Evolutionary conservation across 2,113 vertebrate genomes (phyloP).

Genomic region (Mustelus asterias): DNA sequence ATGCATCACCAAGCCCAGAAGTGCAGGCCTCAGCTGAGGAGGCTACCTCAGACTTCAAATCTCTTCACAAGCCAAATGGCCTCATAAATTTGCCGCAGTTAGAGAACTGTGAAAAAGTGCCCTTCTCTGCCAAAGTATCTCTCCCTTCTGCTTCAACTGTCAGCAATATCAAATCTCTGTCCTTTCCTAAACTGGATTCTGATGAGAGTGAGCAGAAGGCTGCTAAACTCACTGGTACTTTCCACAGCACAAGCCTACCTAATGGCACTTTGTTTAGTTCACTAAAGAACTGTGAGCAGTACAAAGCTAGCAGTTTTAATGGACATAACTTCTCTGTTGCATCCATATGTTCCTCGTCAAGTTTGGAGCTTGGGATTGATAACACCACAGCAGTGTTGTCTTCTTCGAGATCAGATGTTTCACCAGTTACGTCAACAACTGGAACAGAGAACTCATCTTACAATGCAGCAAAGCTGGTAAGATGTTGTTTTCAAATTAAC

Average conservation of each 20-base stretch:
- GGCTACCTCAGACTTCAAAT: slow-evolving; percentile 61
- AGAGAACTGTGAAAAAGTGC: slow-evolving; percentile 68
- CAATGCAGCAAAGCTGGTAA: slow-evolving; percentile 55
- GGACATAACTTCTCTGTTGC: slow-evolving; percentile 49
- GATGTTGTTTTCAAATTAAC: not conserved
- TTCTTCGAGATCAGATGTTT: slow-evolving; percentile 52
- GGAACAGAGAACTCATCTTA: slow-evolving; percentile 56
- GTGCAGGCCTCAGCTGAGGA: slow-evolving; percentile 59
- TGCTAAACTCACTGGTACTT: slow-evolving; percentile 55
- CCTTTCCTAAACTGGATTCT: slow-evolving; percentile 88
- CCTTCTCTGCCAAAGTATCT: slow-evolving; percentile 68
- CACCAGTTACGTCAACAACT: slow-evolving; percentile 50
- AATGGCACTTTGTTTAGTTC: slow-evolving; percentile 63
- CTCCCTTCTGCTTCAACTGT: slow-evolving; percentile 57
- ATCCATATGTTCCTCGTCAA: slow-evolving; percentile 51
- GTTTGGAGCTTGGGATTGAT: slow-evolving; percentile 55
- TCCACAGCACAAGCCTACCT: slow-evolving; percentile 61
- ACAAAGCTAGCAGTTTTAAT: slow-evolving; percentile 60
- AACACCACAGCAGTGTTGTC: slow-evolving; percentile 43
- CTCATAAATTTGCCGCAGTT: slow-evolving; percentile 79
- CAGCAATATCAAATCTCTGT: slow-evolving; percentile 91
- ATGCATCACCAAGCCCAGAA: slow-evolving; percentile 57
- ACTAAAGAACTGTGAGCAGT: slow-evolving; percentile 55
- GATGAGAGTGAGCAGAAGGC: slow-evolving; percentile 65
- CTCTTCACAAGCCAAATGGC: slow-evolving; percentile 84